phyloP scores from a whole-genome alignment of 35 echinoderm and acorn worm genomes.

The Ptychodera flava region DNA sequence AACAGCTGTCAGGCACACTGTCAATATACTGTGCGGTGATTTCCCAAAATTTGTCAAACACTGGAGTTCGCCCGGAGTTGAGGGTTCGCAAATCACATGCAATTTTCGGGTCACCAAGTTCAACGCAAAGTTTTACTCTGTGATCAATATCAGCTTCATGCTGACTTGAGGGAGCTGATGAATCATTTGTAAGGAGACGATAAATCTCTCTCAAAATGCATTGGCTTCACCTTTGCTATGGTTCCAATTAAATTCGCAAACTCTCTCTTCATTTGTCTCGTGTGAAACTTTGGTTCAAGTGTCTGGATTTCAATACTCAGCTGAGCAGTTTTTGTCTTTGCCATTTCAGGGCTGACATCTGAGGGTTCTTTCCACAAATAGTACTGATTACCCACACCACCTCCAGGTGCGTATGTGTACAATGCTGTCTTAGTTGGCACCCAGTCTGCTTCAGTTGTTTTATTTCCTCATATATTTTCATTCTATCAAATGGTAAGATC shows the following conservation, averaged over 20 bases:
- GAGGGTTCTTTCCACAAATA: slow-evolving; percentile 8
- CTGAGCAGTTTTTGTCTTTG: not conserved
- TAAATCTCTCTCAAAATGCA: slow-evolving; percentile 23
- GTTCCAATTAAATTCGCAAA: slow-evolving; percentile 32
- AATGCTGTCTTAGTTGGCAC: not conserved
- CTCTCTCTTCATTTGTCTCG: slow-evolving; percentile 39
- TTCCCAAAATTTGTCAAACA: slow-evolving; percentile 22
- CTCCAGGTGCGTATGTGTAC: slow-evolving; percentile 2
- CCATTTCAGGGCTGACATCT: not conserved
- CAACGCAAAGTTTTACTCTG: not conserved
- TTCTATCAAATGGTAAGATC: not conserved
- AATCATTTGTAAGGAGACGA: slow-evolving; percentile 19
- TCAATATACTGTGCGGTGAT: not conserved
- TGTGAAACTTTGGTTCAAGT: slow-evolving; percentile 15
- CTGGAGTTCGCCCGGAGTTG: not conserved
- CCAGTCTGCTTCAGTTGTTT: not conserved
- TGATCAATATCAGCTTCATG: slow-evolving; percentile 5
- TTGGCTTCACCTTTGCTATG: slow-evolving; percentile 7
- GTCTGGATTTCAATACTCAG: not conserved
- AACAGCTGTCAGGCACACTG: not conserved
- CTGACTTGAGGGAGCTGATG: not conserved
- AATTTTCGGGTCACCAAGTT: slow-evolving; percentile 3
- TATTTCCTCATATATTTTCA: not conserved
- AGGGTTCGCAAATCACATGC: slow-evolving; percentile 8
- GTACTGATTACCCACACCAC: not conserved